Evolutionary conservation across 2,888 invertebrate genomes (phyloP), one percentile per base, ranked within the genome.

Genomic region (Dryococelus australis): DNA sequence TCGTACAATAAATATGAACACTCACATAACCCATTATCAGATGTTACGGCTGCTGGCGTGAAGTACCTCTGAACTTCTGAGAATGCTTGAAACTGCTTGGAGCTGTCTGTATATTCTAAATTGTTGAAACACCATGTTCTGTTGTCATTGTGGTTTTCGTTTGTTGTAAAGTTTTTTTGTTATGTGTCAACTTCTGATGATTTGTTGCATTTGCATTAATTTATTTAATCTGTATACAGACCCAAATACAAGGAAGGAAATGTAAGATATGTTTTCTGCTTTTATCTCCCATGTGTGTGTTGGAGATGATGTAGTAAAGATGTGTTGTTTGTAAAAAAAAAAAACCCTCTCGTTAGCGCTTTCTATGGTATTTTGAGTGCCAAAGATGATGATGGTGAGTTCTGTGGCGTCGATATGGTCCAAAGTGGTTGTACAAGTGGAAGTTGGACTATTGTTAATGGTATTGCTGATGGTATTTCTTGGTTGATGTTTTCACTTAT

Each of bases 341-440:
- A 16, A 83, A 83, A 5, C 85, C 86, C 87, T 87, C 87, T 88
- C 84, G 85, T 85, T 87, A 81, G 86, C 87, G 87, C 88, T 88
- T 88, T 88, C 86, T 87, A 87, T 88, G 87, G 87, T 87, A 88
- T 88, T 88, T 88, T 87, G 86, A 88, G 88, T 88, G 88, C 88
- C 88, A 88, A 88, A 88, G 88, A 88, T 88, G 87, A 88, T 88
- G 88, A 86, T 87, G 51, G 20, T 51, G 51, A 51, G 12, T 65
- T 65, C 65, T 65, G 65, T 65, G 65, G 65, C 65, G 24, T 65
- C 65, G 6, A 65, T 65, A 24, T 65, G 65, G 65, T 65, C 65
- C 65, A 65, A 65, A 65, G n/a, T 83, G 83, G 28, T 83, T 83
- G 83, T 43, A 43, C 35, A 24, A 35, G 27, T 83, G 28, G 24